Percentiles rank a stretch among this genome's conserved stretches.
Evolutionary conservation across 2,797 vertebrate species (phyloP).

Genomic region (Ciconia nigra): DNA sequence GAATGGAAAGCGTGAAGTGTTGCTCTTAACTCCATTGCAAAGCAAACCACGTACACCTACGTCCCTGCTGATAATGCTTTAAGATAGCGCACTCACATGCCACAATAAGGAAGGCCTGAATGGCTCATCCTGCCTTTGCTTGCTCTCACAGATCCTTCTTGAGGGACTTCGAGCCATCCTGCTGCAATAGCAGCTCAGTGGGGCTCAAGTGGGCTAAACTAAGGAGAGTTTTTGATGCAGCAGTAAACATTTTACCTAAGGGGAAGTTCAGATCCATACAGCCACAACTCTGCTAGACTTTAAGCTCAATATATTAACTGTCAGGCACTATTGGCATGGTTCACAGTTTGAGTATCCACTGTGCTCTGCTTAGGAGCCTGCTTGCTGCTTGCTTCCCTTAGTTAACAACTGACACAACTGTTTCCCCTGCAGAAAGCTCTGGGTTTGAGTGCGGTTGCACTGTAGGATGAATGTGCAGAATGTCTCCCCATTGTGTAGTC

Average conservation of each 20-base stretch:
- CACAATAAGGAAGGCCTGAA: background rate
- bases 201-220: background rate
- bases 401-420: background rate
- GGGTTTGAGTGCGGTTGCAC: background rate
- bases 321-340: background rate
- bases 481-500: rapidly evolving
- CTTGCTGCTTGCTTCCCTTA: background rate
- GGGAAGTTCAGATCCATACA: background rate
- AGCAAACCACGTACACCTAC: rapidly evolving
- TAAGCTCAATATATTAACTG: background rate
- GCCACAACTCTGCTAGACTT: background rate
- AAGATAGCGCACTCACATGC: rapidly evolving
- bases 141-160: background rate
- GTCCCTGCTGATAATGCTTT: background rate
- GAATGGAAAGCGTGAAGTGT: background rate
- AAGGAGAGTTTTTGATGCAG: background rate
- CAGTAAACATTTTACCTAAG: background rate
- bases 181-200: rapidly evolving
- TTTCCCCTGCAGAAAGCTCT: background rate
- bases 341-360: background rate
- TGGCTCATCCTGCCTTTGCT: background rate
- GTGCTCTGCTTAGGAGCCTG: background rate
- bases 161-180: background rate
- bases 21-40: background rate
- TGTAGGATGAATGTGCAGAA: background rate